A percentile compares a stretch with the other conserved stretches of the same genome.
Evolutionary conservation across 2,113 vertebrate species (phyloP).

Genomic region (Pterophyllum scalare): DNA sequence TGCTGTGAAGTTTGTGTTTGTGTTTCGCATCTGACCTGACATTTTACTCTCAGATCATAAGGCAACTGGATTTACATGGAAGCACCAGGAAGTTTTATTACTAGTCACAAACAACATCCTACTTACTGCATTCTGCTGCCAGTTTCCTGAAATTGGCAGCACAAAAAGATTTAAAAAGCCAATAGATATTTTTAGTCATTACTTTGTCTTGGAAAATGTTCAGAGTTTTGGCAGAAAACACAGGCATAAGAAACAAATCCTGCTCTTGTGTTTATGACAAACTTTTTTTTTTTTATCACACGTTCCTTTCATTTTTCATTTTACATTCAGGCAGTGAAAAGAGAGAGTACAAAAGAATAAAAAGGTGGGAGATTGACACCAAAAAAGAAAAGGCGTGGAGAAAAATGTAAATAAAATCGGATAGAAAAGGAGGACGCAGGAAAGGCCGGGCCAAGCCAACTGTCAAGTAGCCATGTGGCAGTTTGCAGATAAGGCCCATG

Average conservation of each 20-base stretch:
- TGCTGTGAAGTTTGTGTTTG: background rate
- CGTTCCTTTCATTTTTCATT: conserved; percentile 36
- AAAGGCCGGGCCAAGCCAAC: conserved; percentile 37
- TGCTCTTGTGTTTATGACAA: conserved; percentile 2
- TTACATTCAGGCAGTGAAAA: background rate
- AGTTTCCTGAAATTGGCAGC: conserved; percentile 17
- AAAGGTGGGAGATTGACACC: conserved; percentile 4
- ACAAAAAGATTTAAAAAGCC: conserved; percentile 1
- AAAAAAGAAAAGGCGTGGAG: conserved; percentile 10
- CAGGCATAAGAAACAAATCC: conserved; percentile 5
- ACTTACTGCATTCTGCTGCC: background rate
- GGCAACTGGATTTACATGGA: conserved; percentile 11
- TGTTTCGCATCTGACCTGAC: conserved; percentile 9
- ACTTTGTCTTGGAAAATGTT: conserved; percentile 6
- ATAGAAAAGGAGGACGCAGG: conserved; percentile 33
- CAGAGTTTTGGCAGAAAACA: conserved; percentile 10
- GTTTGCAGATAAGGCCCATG: conserved; percentile 79
- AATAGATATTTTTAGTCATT: conserved; percentile 14
- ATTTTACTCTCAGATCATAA: conserved; percentile 14
- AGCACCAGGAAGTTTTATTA: background rate
- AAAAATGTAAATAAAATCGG: conserved; percentile 25
- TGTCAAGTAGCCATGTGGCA: conserved; percentile 73
- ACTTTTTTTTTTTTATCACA: conserved; percentile 26
- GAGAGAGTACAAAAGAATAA: background rate
- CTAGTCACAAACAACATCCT: conserved; percentile 10